Evolutionary conservation across 2,113 vertebrate species (phyloP).

Genomic region (Chloropsis cyanopogon): DNA sequence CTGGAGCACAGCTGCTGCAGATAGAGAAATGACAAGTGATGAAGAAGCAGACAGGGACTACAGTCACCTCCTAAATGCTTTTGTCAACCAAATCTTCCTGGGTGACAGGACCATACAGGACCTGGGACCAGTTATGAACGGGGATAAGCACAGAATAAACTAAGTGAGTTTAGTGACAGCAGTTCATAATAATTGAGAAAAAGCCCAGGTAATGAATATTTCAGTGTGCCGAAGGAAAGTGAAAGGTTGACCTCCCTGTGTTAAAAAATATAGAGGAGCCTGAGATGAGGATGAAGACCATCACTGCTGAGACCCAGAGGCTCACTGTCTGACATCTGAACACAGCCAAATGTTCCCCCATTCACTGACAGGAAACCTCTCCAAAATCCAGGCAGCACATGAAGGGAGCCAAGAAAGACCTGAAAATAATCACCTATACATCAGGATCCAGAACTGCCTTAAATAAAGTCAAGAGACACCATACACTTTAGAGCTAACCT

Average conservation of each 20-base stretch:
- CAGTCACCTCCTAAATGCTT: not conserved
- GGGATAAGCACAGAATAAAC: not conserved
- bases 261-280: not conserved
- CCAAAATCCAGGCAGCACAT: not conserved
- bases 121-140: not conserved
- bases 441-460: not conserved
- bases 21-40: not conserved
- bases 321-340: not conserved
- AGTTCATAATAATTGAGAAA: not conserved
- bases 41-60: not conserved
- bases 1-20: not conserved
- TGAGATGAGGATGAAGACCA: not conserved
- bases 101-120: not conserved
- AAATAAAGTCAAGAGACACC: not conserved
- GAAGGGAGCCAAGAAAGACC: not conserved
- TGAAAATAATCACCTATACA: not conserved
- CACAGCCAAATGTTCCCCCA: fast-evolving
- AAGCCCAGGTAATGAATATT: not conserved
- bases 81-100: not conserved
- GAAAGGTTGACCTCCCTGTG: not conserved
- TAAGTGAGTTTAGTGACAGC: not conserved
- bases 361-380: not conserved
- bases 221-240: not conserved
- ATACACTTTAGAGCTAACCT: not conserved
- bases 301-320: not conserved